Percentiles rank a stretch among this genome's conserved stretches.
Evolutionary conservation across 2,888 invertebrate genomes (phyloP).

Genomic region (Drosophila pegasa): DNA sequence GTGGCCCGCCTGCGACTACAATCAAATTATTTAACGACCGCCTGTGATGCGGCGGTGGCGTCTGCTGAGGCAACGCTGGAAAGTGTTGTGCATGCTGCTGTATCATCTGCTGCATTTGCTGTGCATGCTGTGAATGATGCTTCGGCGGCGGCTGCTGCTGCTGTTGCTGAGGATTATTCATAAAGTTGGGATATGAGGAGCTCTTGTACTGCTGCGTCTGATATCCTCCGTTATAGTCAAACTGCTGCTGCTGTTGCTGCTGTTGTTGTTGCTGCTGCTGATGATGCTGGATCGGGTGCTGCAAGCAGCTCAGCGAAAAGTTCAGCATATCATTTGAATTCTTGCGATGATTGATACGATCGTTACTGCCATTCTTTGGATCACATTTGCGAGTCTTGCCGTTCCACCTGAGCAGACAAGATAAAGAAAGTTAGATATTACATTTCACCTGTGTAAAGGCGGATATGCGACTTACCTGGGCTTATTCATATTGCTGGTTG

Average conservation of each 20-base stretch:
- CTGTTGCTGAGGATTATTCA: constrained; percentile 71
- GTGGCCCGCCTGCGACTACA: constrained; percentile 81
- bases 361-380: constrained; percentile 82
- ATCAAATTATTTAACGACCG: constrained; percentile 84
- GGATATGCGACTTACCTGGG: constrained; percentile 75
- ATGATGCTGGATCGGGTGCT: constrained; percentile 68
- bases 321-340: constrained; percentile 83
- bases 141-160: constrained; percentile 56
- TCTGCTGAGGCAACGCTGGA: constrained; percentile 76
- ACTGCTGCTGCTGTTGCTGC: constrained; percentile 42
- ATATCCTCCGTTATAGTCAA: constrained; percentile 70
- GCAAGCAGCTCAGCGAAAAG: constrained; percentile 75
- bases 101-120: constrained; percentile 72
- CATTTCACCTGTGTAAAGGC: neutral
- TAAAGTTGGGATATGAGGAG: constrained; percentile 84
- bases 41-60: constrained; percentile 77
- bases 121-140: constrained; percentile 61
- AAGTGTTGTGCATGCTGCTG: constrained; percentile 77
- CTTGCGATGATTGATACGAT: constrained; percentile 84
- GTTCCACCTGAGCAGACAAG: constrained; percentile 77
- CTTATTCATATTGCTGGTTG: constrained; percentile 80
- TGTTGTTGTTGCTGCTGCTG: constrained; percentile 55
- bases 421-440: neutral
- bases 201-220: constrained; percentile 82
- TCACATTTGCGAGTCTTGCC: constrained; percentile 83